Conservation (phyloP, 2,888 invertebrate genomes). For the Microchrysa polita region DNA sequence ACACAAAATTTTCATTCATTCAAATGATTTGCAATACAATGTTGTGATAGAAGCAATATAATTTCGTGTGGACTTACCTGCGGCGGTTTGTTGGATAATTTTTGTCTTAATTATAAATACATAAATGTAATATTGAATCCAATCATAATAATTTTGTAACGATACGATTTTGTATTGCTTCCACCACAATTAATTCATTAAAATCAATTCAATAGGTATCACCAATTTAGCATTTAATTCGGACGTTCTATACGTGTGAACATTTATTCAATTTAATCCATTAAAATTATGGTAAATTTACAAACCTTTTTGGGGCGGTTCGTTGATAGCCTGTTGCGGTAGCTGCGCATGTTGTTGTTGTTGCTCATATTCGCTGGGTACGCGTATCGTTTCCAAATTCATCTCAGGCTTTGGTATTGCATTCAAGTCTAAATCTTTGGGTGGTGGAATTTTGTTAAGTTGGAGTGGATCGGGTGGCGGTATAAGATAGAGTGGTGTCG, state of each 20-base stretch:
- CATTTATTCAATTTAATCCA: too few relatives aligned
- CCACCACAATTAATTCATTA: background rate
- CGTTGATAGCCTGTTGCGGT: background rate
- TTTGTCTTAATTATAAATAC: too few relatives aligned
- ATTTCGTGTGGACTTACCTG: slow-evolving; percentile 38
- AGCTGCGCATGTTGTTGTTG: slow-evolving; percentile 7
- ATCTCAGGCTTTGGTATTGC: slow-evolving; percentile 70
- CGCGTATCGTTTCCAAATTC: slow-evolving; percentile 69
- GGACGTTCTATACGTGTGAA: too few relatives aligned
- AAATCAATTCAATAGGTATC: too few relatives aligned
- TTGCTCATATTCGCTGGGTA: slow-evolving; percentile 59
- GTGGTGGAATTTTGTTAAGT: slow-evolving; percentile 71
- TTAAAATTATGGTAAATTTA: background rate
- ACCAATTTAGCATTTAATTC: too few relatives aligned
- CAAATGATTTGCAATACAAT: background rate
- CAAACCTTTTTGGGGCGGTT: slow-evolving; percentile 26
- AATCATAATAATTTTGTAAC: too few relatives aligned
- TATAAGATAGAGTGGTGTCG: slow-evolving; percentile 63
- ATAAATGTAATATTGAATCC: too few relatives aligned
- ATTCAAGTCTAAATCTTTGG: slow-evolving; percentile 69
- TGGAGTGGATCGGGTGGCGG: slow-evolving; percentile 69
- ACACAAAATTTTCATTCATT: slow-evolving; percentile 12
- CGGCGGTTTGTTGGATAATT: too few relatives aligned
- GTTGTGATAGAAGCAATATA: slow-evolving; percentile 30
- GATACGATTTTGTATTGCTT: slow-evolving; percentile 5